Conservation (phyloP, 2,113 vertebrate genomes). For the Chionodraco myersi region DNA sequence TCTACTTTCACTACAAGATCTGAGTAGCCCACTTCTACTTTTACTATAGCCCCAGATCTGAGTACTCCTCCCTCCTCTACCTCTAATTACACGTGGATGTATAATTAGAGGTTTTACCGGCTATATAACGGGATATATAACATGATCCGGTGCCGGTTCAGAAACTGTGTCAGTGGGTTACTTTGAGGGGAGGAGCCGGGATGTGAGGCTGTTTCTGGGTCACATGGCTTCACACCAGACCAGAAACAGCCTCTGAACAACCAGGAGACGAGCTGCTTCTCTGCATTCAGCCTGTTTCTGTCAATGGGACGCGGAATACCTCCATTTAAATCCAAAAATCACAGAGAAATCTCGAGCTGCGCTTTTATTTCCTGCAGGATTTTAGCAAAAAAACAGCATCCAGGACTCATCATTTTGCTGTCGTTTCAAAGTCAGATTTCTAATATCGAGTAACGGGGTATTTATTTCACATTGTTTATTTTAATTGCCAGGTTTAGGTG, state of each 20-base stretch:
- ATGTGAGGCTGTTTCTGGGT: constrained; percentile 61
- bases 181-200: constrained; percentile 74
- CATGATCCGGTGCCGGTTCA: constrained; percentile 33
- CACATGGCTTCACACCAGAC: constrained; percentile 72
- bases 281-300: not conserved
- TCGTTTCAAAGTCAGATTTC: not conserved
- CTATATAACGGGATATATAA: no score
- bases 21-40: no score
- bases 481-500: not conserved
- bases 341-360: not conserved
- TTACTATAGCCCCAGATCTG: no score
- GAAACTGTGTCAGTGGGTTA: constrained; percentile 89
- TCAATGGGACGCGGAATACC: not conserved
- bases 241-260: constrained; percentile 16
- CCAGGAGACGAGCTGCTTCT: constrained; percentile 10
- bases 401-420: not conserved
- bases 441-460: not conserved
- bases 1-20: no score
- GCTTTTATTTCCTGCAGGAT: not conserved
- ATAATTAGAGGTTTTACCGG: no score
- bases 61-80: no score
- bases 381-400: not conserved
- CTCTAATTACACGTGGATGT: no score
- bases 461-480: not conserved
- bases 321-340: not conserved